Evolutionary conservation across 2,888 invertebrate genomes (phyloP), one percentile per base, ranked within the genome.

Genomic region (Thecophora atra): DNA sequence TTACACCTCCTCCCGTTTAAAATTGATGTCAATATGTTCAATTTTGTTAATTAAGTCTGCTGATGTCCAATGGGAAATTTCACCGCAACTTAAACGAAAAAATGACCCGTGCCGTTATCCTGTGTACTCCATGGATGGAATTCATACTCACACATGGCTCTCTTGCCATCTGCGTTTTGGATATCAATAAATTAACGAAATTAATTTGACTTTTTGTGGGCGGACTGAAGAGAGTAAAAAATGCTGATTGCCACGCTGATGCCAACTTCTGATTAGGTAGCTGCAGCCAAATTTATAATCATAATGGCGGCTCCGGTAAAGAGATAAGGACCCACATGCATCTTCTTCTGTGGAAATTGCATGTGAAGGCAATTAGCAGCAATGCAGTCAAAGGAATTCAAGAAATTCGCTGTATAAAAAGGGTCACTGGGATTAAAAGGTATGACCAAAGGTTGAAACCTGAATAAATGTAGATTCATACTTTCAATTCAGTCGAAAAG

Each of bases 141-240:
- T 37, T 37, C 37, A 37, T 37, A 37, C 11, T 37, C 37, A 11
- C 37, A 37, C 7, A 37, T 37, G 37, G 37, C 37, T 24, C 21
- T 21, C 19, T 63, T 44, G 54, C 66, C 52, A 68, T 37, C 37
- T 56, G 42, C 68, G 56, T 56, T 56, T 68, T 56, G 4, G 15
- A 58, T 68, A 44, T 17, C 52, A 37, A 70, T 70, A 63, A 63
- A 70, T 70, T 63, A 70, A 70, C 62, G 37, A 51, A 70, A 70
- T 70, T 52, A 52, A 62, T 52, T 26, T 63, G n/a, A n/a, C n/a
- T 52, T 42, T n/a, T n/a, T 30, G 63, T 70, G 52, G 70, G 70
- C 51, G 70, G 70, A n/a, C 26, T 54, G 13, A 54, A 21, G 24
- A 54, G 56, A 26, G 42, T 44, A 42, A 64, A 64, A 64, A 42